A percentile compares a stretch with the other conserved stretches of the same genome.
Evolutionary conservation across 2,113 vertebrate genomes (phyloP).

Genomic region (Ciconia boyciana): DNA sequence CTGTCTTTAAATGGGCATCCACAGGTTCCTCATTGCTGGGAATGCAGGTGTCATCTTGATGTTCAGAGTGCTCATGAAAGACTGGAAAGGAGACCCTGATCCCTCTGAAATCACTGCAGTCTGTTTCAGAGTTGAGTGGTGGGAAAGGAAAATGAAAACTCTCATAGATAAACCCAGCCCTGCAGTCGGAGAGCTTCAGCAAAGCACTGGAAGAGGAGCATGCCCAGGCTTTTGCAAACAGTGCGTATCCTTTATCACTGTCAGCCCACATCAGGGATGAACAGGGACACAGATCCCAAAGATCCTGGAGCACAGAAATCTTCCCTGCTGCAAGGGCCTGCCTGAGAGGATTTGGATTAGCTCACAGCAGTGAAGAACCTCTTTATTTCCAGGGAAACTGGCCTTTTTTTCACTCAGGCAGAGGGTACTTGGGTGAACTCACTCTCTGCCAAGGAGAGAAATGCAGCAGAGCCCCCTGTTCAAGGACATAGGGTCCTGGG

Average conservation of each 20-base stretch:
- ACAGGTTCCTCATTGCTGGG: not conserved
- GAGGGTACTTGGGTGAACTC: not conserved
- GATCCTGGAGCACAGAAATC: not conserved
- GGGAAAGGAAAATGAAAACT: not conserved
- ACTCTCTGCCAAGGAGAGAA: not conserved
- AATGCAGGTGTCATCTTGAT: not conserved
- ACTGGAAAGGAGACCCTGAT: not conserved
- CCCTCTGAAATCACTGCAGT: not conserved
- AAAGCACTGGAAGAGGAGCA: not conserved
- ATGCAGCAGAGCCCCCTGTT: not conserved
- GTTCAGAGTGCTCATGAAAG: not conserved
- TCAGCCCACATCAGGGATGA: not conserved
- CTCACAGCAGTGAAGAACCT: not conserved
- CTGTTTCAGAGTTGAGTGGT: not conserved
- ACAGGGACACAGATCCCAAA: not conserved
- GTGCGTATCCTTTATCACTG: accelerated
- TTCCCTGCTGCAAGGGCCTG: not conserved
- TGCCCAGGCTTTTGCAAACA: not conserved
- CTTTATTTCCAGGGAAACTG: not conserved
- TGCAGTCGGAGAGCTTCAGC: not conserved
- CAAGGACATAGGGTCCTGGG: not conserved
- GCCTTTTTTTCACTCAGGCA: not conserved
- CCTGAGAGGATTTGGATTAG: not conserved
- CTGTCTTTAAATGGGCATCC: not conserved
- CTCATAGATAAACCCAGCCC: not conserved